Conservation (phyloP, 2,888 invertebrate genomes). For the Parelbella ahira region DNA sequence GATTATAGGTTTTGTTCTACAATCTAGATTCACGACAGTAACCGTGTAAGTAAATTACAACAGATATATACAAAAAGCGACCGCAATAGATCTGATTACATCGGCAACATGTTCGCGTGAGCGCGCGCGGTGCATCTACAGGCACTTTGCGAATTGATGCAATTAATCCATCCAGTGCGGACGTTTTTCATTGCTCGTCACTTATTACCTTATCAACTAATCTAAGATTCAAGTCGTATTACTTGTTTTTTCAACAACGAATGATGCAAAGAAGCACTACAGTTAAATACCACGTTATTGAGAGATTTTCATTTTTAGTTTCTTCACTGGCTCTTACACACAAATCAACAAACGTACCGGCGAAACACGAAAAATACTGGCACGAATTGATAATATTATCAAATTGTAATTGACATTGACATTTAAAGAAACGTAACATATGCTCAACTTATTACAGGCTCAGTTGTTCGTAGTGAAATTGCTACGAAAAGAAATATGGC, state of each 20-base stretch:
- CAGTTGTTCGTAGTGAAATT: too few relatives aligned
- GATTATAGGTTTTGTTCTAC: too few relatives aligned
- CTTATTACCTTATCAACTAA: background rate
- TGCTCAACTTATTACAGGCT: too few relatives aligned
- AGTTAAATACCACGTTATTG: too few relatives aligned
- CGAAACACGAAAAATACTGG: background rate
- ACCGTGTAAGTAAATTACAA: too few relatives aligned
- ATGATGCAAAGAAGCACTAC: too few relatives aligned
- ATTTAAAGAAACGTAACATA: background rate
- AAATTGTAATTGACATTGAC: background rate
- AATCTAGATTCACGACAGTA: too few relatives aligned
- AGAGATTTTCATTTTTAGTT: too few relatives aligned
- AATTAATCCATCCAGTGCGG: slow-evolving; percentile 3
- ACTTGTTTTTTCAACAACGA: background rate
- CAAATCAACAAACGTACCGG: too few relatives aligned
- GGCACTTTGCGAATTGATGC: slow-evolving; percentile 14
- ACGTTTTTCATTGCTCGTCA: slow-evolving; percentile 8
- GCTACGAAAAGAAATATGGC: too few relatives aligned
- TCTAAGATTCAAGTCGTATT: background rate
- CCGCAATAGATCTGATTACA: slow-evolving; percentile 15
- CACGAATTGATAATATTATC: background rate
- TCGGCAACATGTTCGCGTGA: slow-evolving; percentile 13
- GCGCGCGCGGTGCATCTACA: background rate
- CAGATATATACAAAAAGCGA: slow-evolving; percentile 4
- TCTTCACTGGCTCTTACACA: too few relatives aligned